These are phyloP conservation scores for Steromphala cineraria DNA, from an alignment of 2,888 invertebrate genomes.

Conservation along the genomic window DNA sequence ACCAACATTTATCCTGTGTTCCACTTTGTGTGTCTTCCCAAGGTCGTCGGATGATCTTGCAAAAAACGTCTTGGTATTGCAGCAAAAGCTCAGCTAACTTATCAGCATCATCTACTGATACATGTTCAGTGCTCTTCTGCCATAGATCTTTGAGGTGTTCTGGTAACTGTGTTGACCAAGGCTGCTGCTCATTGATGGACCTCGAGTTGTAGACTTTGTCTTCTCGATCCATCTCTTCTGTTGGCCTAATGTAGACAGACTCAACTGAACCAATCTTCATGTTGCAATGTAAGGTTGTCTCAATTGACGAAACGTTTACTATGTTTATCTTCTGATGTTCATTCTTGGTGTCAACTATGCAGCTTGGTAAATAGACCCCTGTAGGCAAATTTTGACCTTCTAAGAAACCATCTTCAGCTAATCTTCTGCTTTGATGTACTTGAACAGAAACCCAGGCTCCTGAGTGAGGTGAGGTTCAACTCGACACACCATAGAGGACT, in stretches of 20 bases:
- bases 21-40: constrained; percentile 24
- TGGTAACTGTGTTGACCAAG: neutral
- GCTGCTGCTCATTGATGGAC: too few species aligned
- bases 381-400: neutral
- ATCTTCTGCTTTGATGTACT: neutral
- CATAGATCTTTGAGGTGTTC: constrained; percentile 14
- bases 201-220: neutral
- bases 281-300: neutral
- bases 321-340: constrained; percentile 1
- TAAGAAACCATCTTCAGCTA: neutral
- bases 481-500: neutral
- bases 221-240: neutral
- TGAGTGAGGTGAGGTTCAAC: neutral
- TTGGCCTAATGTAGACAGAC: neutral
- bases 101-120: neutral
- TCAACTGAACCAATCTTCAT: neutral
- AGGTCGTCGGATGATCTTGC: constrained; percentile 24
- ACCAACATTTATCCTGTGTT: constrained; percentile 25
- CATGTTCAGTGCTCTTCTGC: neutral
- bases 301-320: neutral
- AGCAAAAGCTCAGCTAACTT: constrained; percentile 11
- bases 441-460: neutral
- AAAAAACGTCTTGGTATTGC: constrained; percentile 25
- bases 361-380: neutral
- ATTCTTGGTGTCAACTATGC: neutral